Conservation (phyloP, 2,797 vertebrate genomes). For the Gymnopithys bicolor region DNA sequence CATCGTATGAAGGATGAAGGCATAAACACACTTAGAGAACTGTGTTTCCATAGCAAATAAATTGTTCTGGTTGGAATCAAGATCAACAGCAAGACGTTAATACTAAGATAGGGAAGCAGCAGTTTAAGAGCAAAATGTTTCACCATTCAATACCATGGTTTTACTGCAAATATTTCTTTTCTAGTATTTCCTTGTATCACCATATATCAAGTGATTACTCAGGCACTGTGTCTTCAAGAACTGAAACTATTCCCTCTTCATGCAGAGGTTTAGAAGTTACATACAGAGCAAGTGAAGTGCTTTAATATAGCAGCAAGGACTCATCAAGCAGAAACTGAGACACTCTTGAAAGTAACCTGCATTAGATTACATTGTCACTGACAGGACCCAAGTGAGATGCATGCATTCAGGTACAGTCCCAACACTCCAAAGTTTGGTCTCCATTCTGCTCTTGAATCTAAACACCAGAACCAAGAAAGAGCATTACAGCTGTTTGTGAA, state of each 20-base stretch:
- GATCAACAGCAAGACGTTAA: not conserved
- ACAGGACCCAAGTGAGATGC: not conserved
- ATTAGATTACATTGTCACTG: not conserved
- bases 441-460: not conserved
- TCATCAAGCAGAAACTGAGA: not conserved
- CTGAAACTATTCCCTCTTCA: not conserved
- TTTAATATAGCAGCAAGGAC: not conserved
- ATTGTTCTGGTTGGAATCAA: not conserved
- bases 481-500: not conserved
- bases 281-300: not conserved
- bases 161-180: not conserved
- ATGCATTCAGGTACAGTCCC: not conserved
- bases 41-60: not conserved
- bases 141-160: not conserved
- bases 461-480: not conserved
- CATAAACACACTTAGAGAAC: not conserved
- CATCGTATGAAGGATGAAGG: not conserved
- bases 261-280: not conserved
- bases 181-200: not conserved
- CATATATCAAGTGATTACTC: not conserved
- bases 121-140: not conserved
- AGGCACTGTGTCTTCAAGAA: not conserved
- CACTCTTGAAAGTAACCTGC: not conserved
- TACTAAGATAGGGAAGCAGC: not conserved
- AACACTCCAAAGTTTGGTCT: not conserved